These are phyloP conservation scores for Hystrix brachyura DNA, from an alignment of 2,113 vertebrate genomes.

Conservation along the genomic window DNA sequence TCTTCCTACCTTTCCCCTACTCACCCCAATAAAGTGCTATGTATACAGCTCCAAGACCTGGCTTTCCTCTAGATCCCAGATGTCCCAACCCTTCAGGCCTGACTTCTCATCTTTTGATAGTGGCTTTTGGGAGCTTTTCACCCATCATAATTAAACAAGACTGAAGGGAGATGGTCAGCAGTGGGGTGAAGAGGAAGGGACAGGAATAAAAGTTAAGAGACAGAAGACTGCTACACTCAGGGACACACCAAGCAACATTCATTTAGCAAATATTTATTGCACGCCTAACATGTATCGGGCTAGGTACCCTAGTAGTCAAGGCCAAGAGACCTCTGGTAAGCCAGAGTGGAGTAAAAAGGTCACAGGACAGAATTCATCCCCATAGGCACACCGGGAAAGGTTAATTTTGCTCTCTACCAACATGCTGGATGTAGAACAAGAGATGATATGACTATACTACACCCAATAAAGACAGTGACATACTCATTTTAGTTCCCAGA, in stretches of 20 bases:
- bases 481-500: conserved; percentile 10
- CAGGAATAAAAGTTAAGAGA: background rate
- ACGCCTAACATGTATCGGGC: background rate
- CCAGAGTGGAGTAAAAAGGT: background rate
- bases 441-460: background rate
- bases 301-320: background rate
- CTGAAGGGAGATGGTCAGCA: background rate
- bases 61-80: background rate
- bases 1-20: background rate
- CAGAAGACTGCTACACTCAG: background rate
- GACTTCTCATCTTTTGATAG: conserved; percentile 8
- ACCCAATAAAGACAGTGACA: background rate
- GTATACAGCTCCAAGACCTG: background rate
- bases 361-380: background rate
- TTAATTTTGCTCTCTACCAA: background rate
- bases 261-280: conserved; percentile 61
- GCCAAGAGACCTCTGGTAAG: conserved; percentile 45
- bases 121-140: background rate
- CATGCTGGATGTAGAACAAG: background rate
- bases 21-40: background rate
- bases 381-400: background rate
- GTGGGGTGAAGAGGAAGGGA: background rate
- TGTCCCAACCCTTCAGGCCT: background rate
- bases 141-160: conserved; percentile 3
- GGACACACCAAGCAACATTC: background rate